A percentile compares a stretch with the other conserved stretches of the same genome.
These are phyloP conservation scores for Solen grandis DNA, from an alignment of 1,140 invertebrate genomes.

Conservation along the genomic window DNA sequence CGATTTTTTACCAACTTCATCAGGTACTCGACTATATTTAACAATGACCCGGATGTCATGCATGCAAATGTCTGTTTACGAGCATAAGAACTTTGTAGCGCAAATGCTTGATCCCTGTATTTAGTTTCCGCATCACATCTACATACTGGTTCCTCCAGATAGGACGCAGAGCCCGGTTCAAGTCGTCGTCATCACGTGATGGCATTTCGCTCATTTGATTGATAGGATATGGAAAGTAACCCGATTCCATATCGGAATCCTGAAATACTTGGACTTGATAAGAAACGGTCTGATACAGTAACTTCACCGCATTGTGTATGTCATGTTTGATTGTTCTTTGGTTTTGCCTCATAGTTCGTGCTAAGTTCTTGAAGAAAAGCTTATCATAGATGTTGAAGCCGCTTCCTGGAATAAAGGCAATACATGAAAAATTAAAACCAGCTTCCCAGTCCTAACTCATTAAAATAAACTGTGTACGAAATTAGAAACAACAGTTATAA, in stretches of 20 bases:
- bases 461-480: too few species aligned
- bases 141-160: slow-evolving; percentile 17
- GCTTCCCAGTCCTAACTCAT: too few species aligned
- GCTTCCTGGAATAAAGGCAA: too few species aligned
- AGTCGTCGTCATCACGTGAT: slow-evolving; percentile 32
- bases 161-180: slow-evolving; percentile 27
- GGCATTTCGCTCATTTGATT: slow-evolving; percentile 6
- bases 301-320: background rate
- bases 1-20: too few species aligned
- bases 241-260: background rate
- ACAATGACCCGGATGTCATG: too few species aligned
- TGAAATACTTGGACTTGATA: background rate
- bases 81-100: slow-evolving; percentile 36
- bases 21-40: too few species aligned
- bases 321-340: background rate
- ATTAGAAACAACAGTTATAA: too few species aligned
- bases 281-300: background rate
- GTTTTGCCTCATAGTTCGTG: slow-evolving; percentile 9
- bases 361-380: slow-evolving; percentile 20
- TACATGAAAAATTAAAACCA: too few species aligned
- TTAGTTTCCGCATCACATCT: slow-evolving; percentile 4
- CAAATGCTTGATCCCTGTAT: slow-evolving; percentile 19
- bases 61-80: slow-evolving; percentile 9
- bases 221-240: background rate
- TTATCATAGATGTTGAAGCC: background rate